Evolutionary conservation across 2,797 vertebrate species (phyloP).

Genomic region (Chrysolophus pictus): DNA sequence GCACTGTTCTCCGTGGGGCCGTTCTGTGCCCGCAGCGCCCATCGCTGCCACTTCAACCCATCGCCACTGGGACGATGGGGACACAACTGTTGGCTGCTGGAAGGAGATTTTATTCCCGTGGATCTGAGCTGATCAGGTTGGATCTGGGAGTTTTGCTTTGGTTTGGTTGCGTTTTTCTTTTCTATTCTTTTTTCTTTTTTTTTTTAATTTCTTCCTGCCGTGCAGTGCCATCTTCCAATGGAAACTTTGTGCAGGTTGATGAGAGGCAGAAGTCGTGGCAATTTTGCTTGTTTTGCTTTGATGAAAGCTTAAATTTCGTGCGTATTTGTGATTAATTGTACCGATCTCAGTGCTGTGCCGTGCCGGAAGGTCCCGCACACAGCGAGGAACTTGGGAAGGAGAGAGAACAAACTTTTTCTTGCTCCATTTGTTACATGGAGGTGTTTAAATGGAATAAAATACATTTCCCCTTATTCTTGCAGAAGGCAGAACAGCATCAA

Average conservation of each 20-base stretch:
- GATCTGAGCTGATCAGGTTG: not conserved
- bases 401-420: not conserved
- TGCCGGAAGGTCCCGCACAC: not conserved
- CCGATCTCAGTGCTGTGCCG: not conserved
- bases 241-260: not conserved
- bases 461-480: not conserved
- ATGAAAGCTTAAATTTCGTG: not conserved
- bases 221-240: not conserved
- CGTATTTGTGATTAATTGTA: not conserved
- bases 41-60: not conserved
- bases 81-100: not conserved
- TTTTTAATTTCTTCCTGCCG: not conserved
- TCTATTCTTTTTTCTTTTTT: not conserved
- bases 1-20: not conserved
- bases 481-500: not conserved
- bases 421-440: not conserved
- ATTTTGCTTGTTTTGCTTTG: not conserved
- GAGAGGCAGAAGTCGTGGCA: not conserved
- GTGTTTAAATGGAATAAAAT: not conserved
- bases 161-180: not conserved
- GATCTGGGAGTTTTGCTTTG: not conserved
- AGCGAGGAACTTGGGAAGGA: not conserved
- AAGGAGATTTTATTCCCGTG: not conserved
- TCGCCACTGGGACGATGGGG: not conserved
- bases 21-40: not conserved